These are phyloP conservation scores for Zosterops japonicus DNA, from an alignment of 2,113 vertebrate genomes.

Conservation along the genomic window DNA sequence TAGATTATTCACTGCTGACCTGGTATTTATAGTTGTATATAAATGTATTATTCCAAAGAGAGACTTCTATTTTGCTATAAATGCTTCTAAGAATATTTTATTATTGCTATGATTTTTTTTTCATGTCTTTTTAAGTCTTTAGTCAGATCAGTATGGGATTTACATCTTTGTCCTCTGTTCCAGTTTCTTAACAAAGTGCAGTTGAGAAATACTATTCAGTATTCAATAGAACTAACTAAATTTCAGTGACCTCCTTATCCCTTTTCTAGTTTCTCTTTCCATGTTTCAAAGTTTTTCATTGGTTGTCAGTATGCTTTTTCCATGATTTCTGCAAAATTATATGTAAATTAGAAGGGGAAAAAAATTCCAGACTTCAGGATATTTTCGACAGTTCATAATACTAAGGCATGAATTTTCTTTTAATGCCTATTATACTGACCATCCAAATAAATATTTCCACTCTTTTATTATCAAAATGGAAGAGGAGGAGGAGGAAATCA, in stretches of 20 bases:
- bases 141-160: neutral
- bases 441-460: neutral
- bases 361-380: neutral
- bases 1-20: neutral
- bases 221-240: neutral
- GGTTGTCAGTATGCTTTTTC: neutral
- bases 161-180: neutral
- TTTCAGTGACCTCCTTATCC: neutral
- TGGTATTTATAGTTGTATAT: neutral
- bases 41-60: neutral
- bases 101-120: neutral
- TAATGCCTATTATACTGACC: neutral
- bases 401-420: neutral
- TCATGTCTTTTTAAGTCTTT: neutral
- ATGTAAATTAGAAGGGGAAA: neutral
- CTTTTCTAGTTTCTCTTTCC: neutral
- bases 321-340: neutral
- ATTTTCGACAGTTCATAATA: neutral
- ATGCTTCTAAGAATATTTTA: neutral
- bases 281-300: neutral
- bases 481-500: neutral
- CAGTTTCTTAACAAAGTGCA: neutral
- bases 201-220: neutral
- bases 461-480: neutral
- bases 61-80: neutral